phyloP scores from a whole-genome alignment of 2,888 invertebrate species.

The Mesorhabditis belari region DNA sequence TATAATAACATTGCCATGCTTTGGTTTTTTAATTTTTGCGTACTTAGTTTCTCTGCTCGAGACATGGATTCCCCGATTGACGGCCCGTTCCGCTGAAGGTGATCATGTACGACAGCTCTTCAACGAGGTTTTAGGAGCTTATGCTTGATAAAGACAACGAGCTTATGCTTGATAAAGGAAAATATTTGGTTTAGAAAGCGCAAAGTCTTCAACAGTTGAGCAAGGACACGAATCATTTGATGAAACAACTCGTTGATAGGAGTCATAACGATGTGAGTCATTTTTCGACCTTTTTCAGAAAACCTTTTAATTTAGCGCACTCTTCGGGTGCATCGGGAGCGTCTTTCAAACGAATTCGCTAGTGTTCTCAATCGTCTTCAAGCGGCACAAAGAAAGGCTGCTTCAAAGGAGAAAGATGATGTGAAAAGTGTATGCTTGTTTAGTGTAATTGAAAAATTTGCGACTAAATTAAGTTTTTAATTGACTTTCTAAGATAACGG shows the following conservation, averaged over 20 bases:
- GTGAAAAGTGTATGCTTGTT: conserved; percentile 13
- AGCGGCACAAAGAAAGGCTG: conserved; percentile 35
- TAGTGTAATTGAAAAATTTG: too few species aligned
- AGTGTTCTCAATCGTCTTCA: conserved; percentile 43
- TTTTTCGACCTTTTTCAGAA: background rate
- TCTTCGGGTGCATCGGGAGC: conserved; percentile 37
- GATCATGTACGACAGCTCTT: conserved; percentile 25
- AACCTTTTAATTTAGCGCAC: conserved; percentile 24
- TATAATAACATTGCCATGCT: background rate
- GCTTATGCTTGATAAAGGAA: background rate
- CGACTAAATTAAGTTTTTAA: background rate
- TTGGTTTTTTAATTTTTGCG: background rate
- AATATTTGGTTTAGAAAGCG: conserved; percentile 17
- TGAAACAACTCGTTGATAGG: conserved; percentile 38
- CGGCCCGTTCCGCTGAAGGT: conserved; percentile 22
- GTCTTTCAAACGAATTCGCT: conserved; percentile 47
- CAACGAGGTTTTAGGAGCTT: conserved; percentile 16
- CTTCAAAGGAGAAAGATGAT: conserved; percentile 26
- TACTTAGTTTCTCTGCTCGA: conserved; percentile 20
- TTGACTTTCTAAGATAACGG: background rate
- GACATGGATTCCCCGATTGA: conserved; percentile 16
- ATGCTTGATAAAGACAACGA: background rate
- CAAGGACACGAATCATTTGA: conserved; percentile 36
- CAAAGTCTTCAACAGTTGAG: conserved; percentile 38
- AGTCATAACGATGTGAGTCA: conserved; percentile 31